Conservation (phyloP, 2,113 vertebrate species). For the Coptodon rendalli region DNA sequence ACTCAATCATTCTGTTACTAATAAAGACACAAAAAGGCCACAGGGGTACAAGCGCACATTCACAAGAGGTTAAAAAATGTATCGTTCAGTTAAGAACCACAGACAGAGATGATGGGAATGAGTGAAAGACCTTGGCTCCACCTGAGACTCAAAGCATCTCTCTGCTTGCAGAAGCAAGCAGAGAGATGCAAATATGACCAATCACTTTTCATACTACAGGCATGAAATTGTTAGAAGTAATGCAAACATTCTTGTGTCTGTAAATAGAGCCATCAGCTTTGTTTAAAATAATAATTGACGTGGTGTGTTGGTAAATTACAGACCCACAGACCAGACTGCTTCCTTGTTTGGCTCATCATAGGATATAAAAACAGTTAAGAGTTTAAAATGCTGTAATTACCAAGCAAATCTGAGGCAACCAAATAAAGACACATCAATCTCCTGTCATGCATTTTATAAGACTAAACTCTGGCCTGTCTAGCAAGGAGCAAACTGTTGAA, state of each 20-base stretch:
- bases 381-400: not conserved
- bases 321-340: not conserved
- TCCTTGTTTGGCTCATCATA: not conserved
- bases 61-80: not conserved
- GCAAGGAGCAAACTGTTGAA: not conserved
- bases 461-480: not conserved
- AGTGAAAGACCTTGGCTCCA: not conserved
- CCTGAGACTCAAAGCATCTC: not conserved
- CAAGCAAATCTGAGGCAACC: not conserved
- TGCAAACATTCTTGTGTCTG: not conserved
- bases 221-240: slow-evolving; percentile 11
- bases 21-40: slow-evolving; percentile 21
- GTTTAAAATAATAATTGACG: not conserved
- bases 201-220: not conserved
- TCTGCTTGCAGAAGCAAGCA: not conserved
- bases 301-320: not conserved
- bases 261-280: not conserved
- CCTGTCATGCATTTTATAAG: not conserved
- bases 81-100: not conserved
- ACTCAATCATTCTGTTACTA: slow-evolving; percentile 43
- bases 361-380: not conserved
- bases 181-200: slow-evolving; percentile 17
- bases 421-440: not conserved
- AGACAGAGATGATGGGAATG: not conserved
- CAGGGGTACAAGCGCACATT: not conserved